Conservation (phyloP, 2,113 vertebrate genomes). For the Hymenochirus boettgeri region DNA sequence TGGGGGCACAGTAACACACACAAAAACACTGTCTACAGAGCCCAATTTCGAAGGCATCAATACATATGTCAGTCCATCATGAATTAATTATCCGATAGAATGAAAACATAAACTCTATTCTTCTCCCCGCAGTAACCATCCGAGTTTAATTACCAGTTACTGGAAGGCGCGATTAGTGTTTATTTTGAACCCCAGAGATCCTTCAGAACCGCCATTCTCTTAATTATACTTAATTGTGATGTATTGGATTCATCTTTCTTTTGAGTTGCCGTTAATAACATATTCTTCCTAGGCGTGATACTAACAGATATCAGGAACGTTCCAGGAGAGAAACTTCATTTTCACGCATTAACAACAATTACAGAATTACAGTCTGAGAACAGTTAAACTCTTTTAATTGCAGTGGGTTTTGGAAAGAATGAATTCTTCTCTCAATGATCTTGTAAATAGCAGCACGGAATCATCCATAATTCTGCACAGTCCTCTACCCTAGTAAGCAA, state of each 20-base stretch:
- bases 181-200: neutral
- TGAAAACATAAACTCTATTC: conserved; percentile 1
- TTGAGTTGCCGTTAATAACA: conserved; percentile 37
- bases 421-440: too few species aligned
- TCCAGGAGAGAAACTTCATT: neutral
- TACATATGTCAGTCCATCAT: neutral
- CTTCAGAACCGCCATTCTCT: conserved; percentile 22
- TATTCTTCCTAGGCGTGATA: conserved; percentile 1
- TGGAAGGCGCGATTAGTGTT: conserved; percentile 7
- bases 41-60: neutral
- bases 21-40: neutral
- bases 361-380: too few species aligned
- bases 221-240: conserved; percentile 40
- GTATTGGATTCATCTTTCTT: conserved; percentile 6
- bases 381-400: too few species aligned
- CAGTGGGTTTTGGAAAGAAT: too few species aligned
- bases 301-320: neutral
- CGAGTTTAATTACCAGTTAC: neutral
- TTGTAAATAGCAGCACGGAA: too few species aligned
- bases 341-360: too few species aligned
- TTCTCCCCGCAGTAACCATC: neutral
- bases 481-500: too few species aligned
- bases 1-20: neutral
- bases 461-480: too few species aligned
- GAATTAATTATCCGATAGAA: neutral